Base-by-base conservation (phyloP, 92 coral and sea anemone species). In the Hydrozoanthus gracilis region DNA sequence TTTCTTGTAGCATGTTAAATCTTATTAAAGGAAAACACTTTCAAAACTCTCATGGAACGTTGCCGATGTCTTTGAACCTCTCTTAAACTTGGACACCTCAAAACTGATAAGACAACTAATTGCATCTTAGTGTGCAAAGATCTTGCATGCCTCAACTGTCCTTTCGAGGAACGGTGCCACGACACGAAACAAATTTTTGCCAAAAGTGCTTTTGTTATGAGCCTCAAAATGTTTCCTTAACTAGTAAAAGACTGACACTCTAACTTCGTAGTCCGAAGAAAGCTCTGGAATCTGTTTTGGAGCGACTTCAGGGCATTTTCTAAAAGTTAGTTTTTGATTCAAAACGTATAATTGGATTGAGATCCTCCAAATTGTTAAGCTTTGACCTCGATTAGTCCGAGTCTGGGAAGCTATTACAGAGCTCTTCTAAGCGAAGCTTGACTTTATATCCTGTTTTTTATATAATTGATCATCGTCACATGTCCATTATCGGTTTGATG, bases 351-450 rank as follows among this genome's bases (percentile, higher is more conserved):
- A 80, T 80, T 80, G 85, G 85, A 80, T 80, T 80, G 48, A 50
- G 85, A 65, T 70, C 48, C 47, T 51, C 66, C 73, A 80, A 64
- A 80, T 80, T 58, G 74, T 49, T 80, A 6, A 18, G 65, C 46
- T 76, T 8, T 80, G 85, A 80, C 85, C 85, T 66, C 54, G 56
- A 46, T 14, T 74, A 35, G 74, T 65, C 82, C 52, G 67, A 12
- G 18, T 18, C 18, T 49, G 60, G 74, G 73, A 60, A 80, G 62
- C 85, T 78, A 78, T 78, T 78, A 78, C 27, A 44, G 72, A 44
- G 50, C 50, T 78, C 71, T 80, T 80, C 84, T 47, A 67, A 65
- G 47, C 47, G 74, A 80, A 80, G 66, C 74, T 80, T 12, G 85
- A 80, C 39, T 27, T 27, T 27, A 47, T 80, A 80, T 80, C 75